These are phyloP conservation scores for Perodicticus potto DNA, from an alignment of 2,797 vertebrate species.

Conservation along the genomic window DNA sequence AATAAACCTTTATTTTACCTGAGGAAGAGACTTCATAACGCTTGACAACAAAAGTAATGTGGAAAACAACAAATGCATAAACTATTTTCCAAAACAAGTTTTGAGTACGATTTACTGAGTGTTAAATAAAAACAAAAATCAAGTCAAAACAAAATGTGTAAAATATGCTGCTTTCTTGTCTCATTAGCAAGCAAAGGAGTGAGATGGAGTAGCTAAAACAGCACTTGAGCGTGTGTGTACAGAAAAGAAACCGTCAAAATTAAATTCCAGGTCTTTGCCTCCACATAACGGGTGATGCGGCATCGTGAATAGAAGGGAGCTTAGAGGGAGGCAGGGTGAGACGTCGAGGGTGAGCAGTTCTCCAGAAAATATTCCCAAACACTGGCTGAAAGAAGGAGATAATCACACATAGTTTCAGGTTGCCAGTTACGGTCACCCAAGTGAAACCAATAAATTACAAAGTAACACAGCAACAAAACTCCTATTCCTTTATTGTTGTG, in stretches of 20 bases:
- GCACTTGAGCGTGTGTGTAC: accelerated
- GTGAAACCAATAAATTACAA: slow-evolving; percentile 47
- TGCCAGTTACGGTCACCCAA: neutral
- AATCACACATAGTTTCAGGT: neutral
- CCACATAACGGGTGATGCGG: neutral
- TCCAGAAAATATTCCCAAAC: slow-evolving; percentile 11
- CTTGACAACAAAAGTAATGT: slow-evolving; percentile 13
- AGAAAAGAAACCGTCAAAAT: slow-evolving; percentile 40
- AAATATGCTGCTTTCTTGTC: slow-evolving; percentile 39
- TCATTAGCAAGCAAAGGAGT: neutral
- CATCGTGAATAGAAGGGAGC: neutral
- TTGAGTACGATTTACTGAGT: slow-evolving; percentile 4
- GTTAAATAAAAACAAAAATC: neutral
- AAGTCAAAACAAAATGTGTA: slow-evolving; percentile 16
- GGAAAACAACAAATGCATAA: neutral
- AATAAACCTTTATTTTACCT: slow-evolving; percentile 9
- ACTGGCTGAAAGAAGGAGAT: neutral
- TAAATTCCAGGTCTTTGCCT: neutral
- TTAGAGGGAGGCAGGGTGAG: neutral
- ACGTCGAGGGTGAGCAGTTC: slow-evolving; percentile 5
- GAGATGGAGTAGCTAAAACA: neutral
- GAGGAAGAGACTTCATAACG: neutral
- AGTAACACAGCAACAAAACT: neutral
- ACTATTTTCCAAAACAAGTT: neutral
- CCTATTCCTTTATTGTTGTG: neutral